Percentiles rank a stretch among this genome's conserved stretches.
Conservation (phyloP, 2,113 vertebrate genomes). For the Phalacrocorax aristotelis region DNA sequence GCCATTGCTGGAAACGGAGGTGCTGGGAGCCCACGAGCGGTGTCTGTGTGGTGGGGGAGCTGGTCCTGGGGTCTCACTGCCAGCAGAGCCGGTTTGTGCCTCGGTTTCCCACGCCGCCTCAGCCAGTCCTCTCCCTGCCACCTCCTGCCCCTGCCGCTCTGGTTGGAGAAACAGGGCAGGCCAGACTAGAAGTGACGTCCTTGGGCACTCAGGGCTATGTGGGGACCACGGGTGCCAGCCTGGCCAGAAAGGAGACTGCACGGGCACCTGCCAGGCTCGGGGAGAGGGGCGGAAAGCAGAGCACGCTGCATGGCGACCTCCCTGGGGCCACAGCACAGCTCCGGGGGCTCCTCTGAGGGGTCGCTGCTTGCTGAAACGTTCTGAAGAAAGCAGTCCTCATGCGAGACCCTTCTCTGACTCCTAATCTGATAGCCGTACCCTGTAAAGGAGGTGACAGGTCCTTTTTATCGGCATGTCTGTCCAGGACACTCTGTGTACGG, state of each 20-base stretch:
- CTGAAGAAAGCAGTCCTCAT: not conserved
- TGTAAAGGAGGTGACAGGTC: not conserved
- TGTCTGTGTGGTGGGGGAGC: not conserved
- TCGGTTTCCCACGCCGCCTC: not conserved
- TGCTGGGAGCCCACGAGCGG: not conserved
- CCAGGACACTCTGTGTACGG: not conserved
- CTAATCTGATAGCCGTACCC: not conserved
- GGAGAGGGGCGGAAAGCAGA: not conserved
- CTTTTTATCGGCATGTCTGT: not conserved
- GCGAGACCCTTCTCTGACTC: not conserved
- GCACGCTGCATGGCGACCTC: not conserved
- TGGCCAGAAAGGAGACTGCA: too few relatives aligned
- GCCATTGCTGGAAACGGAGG: not conserved
- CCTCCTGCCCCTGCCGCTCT: not conserved
- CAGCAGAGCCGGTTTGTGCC: not conserved
- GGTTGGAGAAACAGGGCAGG: not conserved
- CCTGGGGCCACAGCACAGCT: not conserved
- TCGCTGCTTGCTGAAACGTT: not conserved
- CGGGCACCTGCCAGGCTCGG: not conserved
- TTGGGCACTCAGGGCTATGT: rapidly evolving
- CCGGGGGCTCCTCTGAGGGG: not conserved
- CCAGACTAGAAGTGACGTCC: not conserved
- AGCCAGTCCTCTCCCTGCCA: not conserved
- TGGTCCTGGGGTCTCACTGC: not conserved
- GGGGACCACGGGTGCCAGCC: not conserved